phyloP scores from a whole-genome alignment of 2,888 invertebrate species.

The Bellardia pandia region DNA sequence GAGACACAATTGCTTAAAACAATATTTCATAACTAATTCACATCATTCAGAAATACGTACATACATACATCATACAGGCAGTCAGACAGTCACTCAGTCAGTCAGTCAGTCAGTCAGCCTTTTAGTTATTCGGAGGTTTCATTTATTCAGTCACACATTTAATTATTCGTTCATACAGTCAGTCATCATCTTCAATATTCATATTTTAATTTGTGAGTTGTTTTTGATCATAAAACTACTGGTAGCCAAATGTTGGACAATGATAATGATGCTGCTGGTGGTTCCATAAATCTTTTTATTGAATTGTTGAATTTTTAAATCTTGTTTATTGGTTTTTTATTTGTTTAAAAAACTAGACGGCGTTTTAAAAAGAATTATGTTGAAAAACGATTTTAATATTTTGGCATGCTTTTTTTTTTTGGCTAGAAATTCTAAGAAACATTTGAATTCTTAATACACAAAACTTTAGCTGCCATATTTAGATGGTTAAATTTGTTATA shows the following conservation, averaged over 20 bases:
- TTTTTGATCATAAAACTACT: neutral
- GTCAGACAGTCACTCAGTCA: neutral
- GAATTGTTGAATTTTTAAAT: too few species aligned
- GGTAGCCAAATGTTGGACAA: neutral
- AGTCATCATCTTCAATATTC: neutral
- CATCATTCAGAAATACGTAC: neutral
- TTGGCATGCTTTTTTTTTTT: too few species aligned
- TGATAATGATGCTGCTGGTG: neutral
- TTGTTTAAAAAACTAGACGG: too few species aligned
- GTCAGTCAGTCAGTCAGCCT: neutral
- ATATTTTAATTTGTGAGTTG: neutral
- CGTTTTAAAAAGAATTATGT: too few species aligned
- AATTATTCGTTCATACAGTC: neutral
- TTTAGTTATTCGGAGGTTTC: neutral
- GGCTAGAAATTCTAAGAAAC: too few species aligned
- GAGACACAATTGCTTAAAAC: conserved; percentile 6
- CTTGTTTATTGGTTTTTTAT: too few species aligned
- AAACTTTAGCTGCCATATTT: too few species aligned
- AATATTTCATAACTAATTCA: neutral
- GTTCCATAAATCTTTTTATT: neutral
- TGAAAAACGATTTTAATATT: too few species aligned
- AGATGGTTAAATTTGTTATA: too few species aligned
- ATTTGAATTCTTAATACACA: too few species aligned
- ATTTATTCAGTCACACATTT: neutral
- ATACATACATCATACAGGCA: neutral